Base-by-base conservation (phyloP, 35 echinoderm and acorn worm genomes). In the Hemicentrotus pulcherrimus region DNA sequence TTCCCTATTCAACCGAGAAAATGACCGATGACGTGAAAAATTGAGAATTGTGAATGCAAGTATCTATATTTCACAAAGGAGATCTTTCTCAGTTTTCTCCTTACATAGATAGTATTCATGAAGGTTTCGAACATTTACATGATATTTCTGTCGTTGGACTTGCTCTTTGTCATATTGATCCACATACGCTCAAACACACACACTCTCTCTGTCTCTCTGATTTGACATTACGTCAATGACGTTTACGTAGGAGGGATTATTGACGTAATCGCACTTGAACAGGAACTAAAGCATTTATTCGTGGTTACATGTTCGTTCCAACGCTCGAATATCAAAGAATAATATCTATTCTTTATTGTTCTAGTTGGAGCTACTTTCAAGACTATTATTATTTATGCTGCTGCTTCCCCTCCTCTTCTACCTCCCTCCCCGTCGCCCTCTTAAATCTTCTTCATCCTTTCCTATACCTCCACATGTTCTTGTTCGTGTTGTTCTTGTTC, bases 201-300 rank as follows among this genome's bases (percentile, higher is more conserved):
- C 16, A 2, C 52, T 59, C 16, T 59, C 11, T 59, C 52, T 59
- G 6, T 78, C 19, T 22, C 65, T 28, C 19, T 78, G 6, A 15
- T n/a, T 78, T n/a, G 19, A 6, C 19, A 28, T 28, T 78, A 78
- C 65, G 65, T 78, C 65, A 78, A 8, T 78, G 22, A 78, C 19
- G 65, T 78, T 78, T 78, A 78, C 65, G 65, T 78, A 78, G 65
- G 65, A 78, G 28, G 22, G n/a, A 22, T 7, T 7, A 28, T n/a
- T 78, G 65, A 78, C 65, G 65, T 78, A 78, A n/a, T 78, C 65
- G 65, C 65, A 78, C 65, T 78, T 78, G 22, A 78, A 78, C 65
- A 78, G 65, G 65, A 78, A 78, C 65, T 78, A n/a, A 22, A 78
- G 65, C 18, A 78, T 78, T 78, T 78, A 78, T 78, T 78, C 28